Conservation (phyloP, 2,888 invertebrate species). For the Callyntrura guangdongensis region DNA sequence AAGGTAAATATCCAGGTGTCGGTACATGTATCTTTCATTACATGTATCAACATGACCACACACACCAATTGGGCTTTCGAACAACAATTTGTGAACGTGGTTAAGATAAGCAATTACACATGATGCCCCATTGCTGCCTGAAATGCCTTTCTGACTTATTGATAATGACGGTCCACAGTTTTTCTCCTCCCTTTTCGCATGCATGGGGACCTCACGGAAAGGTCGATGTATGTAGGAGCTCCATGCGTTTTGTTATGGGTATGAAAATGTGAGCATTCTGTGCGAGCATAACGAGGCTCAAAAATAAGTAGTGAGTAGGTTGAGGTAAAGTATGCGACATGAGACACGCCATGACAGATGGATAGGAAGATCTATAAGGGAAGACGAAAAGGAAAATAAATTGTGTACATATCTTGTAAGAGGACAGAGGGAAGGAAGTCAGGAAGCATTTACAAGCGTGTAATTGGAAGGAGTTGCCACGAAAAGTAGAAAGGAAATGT, state of each 20-base stretch:
- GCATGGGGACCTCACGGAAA: slow-evolving; percentile 49
- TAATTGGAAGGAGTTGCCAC: slow-evolving; percentile 54
- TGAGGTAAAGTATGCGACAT: neutral
- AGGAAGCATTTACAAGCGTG: slow-evolving; percentile 57
- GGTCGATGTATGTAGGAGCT: slow-evolving; percentile 39
- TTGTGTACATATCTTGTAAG: slow-evolving; percentile 11
- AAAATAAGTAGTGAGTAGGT: slow-evolving; percentile 17
- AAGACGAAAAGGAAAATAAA: slow-evolving; percentile 20
- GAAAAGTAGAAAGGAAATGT: slow-evolving; percentile 14
- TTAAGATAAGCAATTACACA: slow-evolving; percentile 45
- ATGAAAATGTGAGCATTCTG: slow-evolving; percentile 44
- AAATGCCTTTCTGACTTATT: neutral
- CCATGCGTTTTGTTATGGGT: neutral
- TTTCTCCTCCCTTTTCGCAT: neutral
- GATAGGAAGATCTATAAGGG: neutral
- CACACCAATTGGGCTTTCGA: neutral
- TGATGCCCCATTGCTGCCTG: slow-evolving; percentile 35
- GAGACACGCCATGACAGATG: neutral
- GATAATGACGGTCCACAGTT: neutral
- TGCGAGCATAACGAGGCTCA: slow-evolving; percentile 1
- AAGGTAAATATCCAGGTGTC: too few species aligned
- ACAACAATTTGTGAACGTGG: slow-evolving; percentile 17
- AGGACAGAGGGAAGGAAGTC: slow-evolving; percentile 37
- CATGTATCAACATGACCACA: neutral
- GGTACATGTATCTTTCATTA: too few species aligned